Conservation (phyloP, 2,113 vertebrate species). For the Mugil cephalus region DNA sequence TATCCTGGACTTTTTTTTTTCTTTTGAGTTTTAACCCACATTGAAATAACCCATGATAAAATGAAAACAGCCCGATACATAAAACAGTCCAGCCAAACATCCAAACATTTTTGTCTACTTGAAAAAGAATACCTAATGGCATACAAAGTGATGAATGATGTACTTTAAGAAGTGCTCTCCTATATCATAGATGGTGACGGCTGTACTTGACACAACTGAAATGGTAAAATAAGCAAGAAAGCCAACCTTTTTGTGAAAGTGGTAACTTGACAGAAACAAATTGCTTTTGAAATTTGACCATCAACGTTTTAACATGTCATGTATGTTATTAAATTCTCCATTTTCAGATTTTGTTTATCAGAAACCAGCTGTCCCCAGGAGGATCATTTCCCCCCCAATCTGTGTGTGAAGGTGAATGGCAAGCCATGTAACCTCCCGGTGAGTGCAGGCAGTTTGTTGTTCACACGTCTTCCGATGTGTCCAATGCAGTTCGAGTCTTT, state of each 20-base stretch:
- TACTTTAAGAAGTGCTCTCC: slow-evolving; percentile 50
- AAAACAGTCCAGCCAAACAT: not conserved
- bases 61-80: not conserved
- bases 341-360: slow-evolving; percentile 96
- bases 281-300: slow-evolving; percentile 18
- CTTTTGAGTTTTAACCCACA: no score
- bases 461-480: not conserved
- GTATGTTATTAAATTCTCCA: slow-evolving; percentile 7
- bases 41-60: not conserved
- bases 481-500: not conserved
- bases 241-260: slow-evolving; percentile 43
- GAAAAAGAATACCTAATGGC: not conserved
- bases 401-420: slow-evolving; percentile 98
- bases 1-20: not conserved
- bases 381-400: slow-evolving; percentile 98
- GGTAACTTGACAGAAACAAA: slow-evolving; percentile 24
- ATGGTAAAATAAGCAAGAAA: slow-evolving; percentile 57
- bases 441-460: slow-evolving; percentile 77
- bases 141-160: slow-evolving; percentile 11
- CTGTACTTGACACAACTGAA: slow-evolving; percentile 50
- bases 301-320: not conserved
- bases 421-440: slow-evolving; percentile 99
- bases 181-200: slow-evolving; percentile 56
- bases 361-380: slow-evolving; percentile 99
- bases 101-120: not conserved